Evolutionary conservation across 1,140 invertebrate genomes (phyloP).

Genomic region (Procambarus clarkii): DNA sequence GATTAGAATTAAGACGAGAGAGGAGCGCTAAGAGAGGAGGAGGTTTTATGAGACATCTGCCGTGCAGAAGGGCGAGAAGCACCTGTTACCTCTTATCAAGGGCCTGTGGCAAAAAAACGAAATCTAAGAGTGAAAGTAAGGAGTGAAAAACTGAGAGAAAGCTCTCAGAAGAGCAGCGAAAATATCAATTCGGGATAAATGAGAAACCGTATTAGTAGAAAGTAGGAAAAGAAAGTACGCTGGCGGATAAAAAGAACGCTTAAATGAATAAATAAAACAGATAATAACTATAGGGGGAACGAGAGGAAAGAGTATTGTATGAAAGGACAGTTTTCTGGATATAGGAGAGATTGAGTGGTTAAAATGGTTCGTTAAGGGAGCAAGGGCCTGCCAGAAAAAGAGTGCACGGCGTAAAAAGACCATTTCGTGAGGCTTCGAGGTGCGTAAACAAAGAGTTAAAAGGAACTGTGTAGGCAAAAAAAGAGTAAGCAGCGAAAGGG

Average conservation of each 20-base stretch:
- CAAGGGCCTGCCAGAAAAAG: neutral
- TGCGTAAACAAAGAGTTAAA: neutral
- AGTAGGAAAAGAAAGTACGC: neutral
- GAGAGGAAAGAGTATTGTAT: neutral
- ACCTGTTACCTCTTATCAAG: too few species aligned
- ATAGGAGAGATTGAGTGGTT: neutral
- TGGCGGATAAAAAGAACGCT: too few species aligned
- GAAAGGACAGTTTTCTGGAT: neutral
- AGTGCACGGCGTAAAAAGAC: neutral
- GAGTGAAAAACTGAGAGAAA: neutral
- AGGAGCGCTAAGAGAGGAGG: too few species aligned
- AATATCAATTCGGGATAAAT: too few species aligned
- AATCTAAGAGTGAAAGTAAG: neutral
- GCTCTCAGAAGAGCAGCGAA: neutral
- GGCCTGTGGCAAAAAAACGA: too few species aligned
- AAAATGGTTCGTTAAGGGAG: neutral
- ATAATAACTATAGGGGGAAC: neutral
- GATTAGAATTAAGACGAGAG: too few species aligned
- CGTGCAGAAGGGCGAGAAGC: too few species aligned
- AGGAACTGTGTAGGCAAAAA: neutral
- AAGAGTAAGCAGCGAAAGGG: neutral
- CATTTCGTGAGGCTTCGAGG: neutral
- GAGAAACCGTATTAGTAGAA: neutral
- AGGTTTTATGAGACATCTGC: too few species aligned
- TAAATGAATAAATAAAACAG: too few species aligned